phyloP scores from a whole-genome alignment of 2,888 invertebrate species.

The Drosophila putrida region DNA sequence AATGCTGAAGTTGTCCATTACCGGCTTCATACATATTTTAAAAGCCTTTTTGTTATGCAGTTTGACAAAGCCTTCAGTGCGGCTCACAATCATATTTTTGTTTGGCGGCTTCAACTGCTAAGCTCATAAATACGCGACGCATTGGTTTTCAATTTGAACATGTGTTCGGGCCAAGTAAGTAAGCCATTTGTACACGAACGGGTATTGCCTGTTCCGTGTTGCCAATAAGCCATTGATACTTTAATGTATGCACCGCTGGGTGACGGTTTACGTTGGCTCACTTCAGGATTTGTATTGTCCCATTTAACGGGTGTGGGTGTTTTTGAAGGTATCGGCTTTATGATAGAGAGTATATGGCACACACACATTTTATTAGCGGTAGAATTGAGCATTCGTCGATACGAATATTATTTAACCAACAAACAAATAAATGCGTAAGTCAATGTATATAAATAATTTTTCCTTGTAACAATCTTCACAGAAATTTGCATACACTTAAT shows the following conservation, averaged over 20 bases:
- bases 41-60: constrained; percentile 17
- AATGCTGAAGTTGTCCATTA: constrained; percentile 13
- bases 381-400: constrained; percentile 5
- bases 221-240: constrained; percentile 74
- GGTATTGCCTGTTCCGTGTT: constrained; percentile 15
- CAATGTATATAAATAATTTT: not conserved
- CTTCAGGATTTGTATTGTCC: constrained; percentile 60
- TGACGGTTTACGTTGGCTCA: constrained; percentile 61
- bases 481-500: not conserved
- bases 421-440: not conserved
- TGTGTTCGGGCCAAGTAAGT: constrained; percentile 40
- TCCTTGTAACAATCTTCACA: not conserved
- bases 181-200: constrained; percentile 30
- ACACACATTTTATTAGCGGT: constrained; percentile 30
- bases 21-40: constrained; percentile 33
- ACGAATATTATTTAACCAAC: constrained; percentile 15
- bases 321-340: constrained; percentile 44
- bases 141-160: constrained; percentile 72
- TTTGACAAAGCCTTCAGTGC: constrained; percentile 41
- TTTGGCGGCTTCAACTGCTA: constrained; percentile 20
- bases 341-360: constrained; percentile 29
- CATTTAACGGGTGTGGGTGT: constrained; percentile 19
- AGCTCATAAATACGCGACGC: constrained; percentile 51
- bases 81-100: constrained; percentile 7
- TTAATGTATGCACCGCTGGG: constrained; percentile 65